Conservation (phyloP, 2,888 invertebrate species). For the Plebejus anna region DNA sequence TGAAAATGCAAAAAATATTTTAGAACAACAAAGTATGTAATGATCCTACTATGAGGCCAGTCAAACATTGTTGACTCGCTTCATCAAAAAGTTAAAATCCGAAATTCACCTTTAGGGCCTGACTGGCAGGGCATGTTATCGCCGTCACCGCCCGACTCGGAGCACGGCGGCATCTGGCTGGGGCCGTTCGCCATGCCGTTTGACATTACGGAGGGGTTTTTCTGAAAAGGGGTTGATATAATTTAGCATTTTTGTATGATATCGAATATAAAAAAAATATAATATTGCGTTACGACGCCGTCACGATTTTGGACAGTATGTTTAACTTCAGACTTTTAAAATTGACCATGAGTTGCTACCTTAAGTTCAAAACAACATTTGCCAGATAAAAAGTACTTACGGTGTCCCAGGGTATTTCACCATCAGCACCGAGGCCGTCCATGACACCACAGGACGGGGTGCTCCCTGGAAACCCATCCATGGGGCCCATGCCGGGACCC, state of each 20-base stretch:
- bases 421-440: constrained; percentile 81
- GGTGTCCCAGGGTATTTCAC: constrained; percentile 81
- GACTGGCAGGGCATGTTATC: constrained; percentile 53
- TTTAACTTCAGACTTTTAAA: too few species aligned
- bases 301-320: too few species aligned
- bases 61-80: too few species aligned
- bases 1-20: too few species aligned
- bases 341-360: too few species aligned
- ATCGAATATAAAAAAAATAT: constrained; percentile 12
- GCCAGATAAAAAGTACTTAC: constrained; percentile 50
- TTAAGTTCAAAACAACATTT: too few species aligned
- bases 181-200: constrained; percentile 73
- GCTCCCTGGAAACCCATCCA: constrained; percentile 80
- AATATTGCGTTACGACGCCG: too few species aligned
- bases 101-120: constrained; percentile 65
- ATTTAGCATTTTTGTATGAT: background rate
- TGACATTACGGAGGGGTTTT: constrained; percentile 76
- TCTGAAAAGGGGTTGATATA: constrained; percentile 47
- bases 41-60: too few species aligned
- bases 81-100: constrained; percentile 1
- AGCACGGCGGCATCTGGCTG: constrained; percentile 61
- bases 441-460: constrained; percentile 80
- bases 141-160: constrained; percentile 53
- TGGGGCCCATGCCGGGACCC: constrained; percentile 70
- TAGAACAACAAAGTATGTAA: too few species aligned